Base-by-base conservation (phyloP, 2,888 invertebrate genomes). In the Pogonocherus hispidulus region DNA sequence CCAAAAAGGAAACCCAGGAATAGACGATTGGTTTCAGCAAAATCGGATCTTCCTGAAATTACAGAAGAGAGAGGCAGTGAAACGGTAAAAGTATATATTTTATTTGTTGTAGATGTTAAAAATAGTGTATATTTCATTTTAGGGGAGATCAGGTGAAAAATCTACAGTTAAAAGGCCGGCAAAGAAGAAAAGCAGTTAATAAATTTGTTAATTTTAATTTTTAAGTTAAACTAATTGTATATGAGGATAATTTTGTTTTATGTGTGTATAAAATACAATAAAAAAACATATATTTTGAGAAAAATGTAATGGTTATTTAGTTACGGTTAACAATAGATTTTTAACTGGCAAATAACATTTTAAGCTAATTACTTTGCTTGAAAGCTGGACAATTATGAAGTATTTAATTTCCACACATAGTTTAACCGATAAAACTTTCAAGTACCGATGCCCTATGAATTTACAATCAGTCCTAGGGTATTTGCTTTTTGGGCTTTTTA, bases 31-130 rank as follows among this genome's bases (percentile, higher is more conserved):
- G 67, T 64, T 3, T 55, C 64, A 1, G 51, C 67, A 20, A 74
- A 69, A 55, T 54, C 71, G 18, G 66, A 67, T 47, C 69, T 76
- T 44, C 66, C 74, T n/a, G 72, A 71, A 69, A 76, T 76, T 27
- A 23, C 37, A 6, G 76, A 75, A 46, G 74, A 74, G 56, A 70
- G 71, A 56, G 8, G 9, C 27, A 27, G 22, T 32, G 69, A 65
- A 55, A 62, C n/a, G 20, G 64, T 60, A 51, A 62, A 62, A 51
- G 18, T 44, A n/a, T n/a, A n/a, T 8, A 8, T 27, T 27, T 27
- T 27, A 27, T 8, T n/a, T n/a, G n/a, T n/a, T n/a, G n/a, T n/a
- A n/a, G n/a, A 54, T 19, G 9, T 16, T 6, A 32, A 23, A 5
- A 2, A 23, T 51, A 11, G 2, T 37, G 37, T 4, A 51, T 16